Evolutionary conservation across 30 jellyfish, hydroid and myxozoan species (phyloP).

Genomic region (Mastigias papua): DNA sequence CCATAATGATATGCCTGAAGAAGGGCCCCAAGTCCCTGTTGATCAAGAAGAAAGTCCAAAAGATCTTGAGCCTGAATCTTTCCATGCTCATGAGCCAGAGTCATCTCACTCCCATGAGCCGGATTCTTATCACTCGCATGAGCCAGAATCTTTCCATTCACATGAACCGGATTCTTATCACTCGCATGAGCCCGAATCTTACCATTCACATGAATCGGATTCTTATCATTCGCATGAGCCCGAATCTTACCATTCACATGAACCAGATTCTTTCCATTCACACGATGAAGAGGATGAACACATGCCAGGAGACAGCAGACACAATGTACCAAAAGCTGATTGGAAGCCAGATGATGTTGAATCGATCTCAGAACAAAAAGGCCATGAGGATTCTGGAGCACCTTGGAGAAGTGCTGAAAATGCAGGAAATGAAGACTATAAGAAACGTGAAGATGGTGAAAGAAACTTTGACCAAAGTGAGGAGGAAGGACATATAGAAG

Average conservation of each 20-base stretch:
- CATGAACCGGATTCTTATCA: conserved; percentile 56
- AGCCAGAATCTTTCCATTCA: conserved; percentile 40
- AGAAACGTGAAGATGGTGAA: conserved; percentile 27
- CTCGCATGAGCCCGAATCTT: conserved; percentile 50
- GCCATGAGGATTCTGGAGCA: conserved; percentile 53
- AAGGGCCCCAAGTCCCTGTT: conserved; percentile 76
- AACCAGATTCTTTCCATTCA: conserved; percentile 45
- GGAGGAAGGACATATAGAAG: conserved; percentile 36
- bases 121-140: no score
- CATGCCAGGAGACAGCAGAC: conserved; percentile 69
- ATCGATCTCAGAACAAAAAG: conserved; percentile 13
- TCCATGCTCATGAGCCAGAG: conserved; percentile 32
- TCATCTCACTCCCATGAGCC: no score
- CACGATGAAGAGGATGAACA: conserved; percentile 60
- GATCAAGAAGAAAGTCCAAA: conserved; percentile 68
- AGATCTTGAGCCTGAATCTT: conserved; percentile 53
- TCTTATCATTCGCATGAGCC: conserved; percentile 48
- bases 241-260: conserved; percentile 34
- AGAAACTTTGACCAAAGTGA: conserved; percentile 2
- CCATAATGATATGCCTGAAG: conserved; percentile 43
- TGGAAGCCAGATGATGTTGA: conserved; percentile 41
- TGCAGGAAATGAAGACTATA: conserved; percentile 24
- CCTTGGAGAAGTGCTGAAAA: conserved; percentile 26
- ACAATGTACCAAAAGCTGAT: conserved; percentile 66
- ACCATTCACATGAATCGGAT: conserved; percentile 45